Base-by-base conservation (phyloP, 2,113 vertebrate species). In the Rhipidura dahli region DNA sequence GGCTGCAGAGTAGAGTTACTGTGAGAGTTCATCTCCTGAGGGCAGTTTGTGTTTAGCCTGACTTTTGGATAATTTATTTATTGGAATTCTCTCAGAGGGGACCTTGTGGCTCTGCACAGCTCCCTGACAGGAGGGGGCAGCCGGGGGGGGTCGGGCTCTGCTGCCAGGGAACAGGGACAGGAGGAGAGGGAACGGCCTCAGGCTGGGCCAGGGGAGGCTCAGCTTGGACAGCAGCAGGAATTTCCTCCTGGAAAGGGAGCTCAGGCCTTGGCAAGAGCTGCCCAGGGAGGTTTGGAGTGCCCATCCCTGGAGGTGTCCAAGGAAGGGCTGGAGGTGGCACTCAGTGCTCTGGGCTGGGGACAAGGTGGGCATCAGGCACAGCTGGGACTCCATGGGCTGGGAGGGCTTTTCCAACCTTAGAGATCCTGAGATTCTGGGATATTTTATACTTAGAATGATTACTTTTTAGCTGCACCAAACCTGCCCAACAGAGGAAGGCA, bases 361-460 rank as follows among this genome's bases (percentile, higher is more conserved):
- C 37, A 57, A 42, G 45, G 63, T 60, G 83, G 50, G 7, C 1
- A 50, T 7, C 0, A 12, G 69, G 15, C 47, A 49, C 57, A 42
- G n/a, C 14, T 63, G 3, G 68, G 3, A 2, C 10, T 57, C 0
- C 0, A 0, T 20, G 51, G 7, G 10, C 51, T 66, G 27, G 56
- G 33, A 61, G 65, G 23, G 8, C 23, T 68, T 39, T 40, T 0
- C 69, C 61, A 89, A 0, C 39, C 45, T 3, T 18, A 44, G 22
- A 15, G 15, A 70, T 63, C 3, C 19, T 3, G 3, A 5, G 7
- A 44, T 77, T 37, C 22, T 60, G 37, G 1, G 37, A 4, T 51
- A 10, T 35, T 89, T 87, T 31, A 31, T 31, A 31, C 40, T 19
- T 44, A 30, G 8, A 81, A 24, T 73, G 24, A 9, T 64, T 40